phyloP scores from a whole-genome alignment of 1,140 invertebrate species.

The Dreissena polymorpha region DNA sequence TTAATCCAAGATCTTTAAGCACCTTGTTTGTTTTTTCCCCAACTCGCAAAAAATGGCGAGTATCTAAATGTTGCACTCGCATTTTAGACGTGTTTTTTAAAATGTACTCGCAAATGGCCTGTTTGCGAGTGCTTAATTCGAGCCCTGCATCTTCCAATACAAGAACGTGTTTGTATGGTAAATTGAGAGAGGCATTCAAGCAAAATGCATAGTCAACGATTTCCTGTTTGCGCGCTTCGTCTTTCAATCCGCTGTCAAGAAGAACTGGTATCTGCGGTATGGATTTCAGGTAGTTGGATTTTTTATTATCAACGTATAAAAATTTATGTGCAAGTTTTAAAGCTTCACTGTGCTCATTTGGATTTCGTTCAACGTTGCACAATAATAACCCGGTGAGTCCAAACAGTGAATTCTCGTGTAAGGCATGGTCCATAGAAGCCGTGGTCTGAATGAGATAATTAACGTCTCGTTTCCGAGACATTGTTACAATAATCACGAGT shows the following conservation, averaged over 20 bases:
- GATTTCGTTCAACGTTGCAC: slow-evolving; percentile 56
- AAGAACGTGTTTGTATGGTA: slow-evolving; percentile 46
- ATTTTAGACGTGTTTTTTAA: no score
- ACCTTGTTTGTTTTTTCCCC: no score
- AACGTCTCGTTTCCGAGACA: neutral
- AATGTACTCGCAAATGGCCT: no score
- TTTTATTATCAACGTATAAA: slow-evolving; percentile 41
- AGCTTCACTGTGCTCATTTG: slow-evolving; percentile 51
- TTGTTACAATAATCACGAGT: neutral
- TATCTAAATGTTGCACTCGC: no score
- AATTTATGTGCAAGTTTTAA: slow-evolving; percentile 41
- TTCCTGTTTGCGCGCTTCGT: slow-evolving; percentile 34
- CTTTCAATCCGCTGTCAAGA: neutral
- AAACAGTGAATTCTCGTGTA: slow-evolving; percentile 45
- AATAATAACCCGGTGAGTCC: slow-evolving; percentile 39
- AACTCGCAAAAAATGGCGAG: no score
- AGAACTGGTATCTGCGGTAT: neutral
- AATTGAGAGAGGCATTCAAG: slow-evolving; percentile 28
- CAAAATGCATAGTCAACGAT: slow-evolving; percentile 58
- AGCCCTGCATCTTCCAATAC: slow-evolving; percentile 62
- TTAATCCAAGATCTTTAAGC: no score
- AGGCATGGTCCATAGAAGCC: slow-evolving; percentile 29
- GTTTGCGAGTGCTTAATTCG: no score
- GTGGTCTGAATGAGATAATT: slow-evolving; percentile 52
- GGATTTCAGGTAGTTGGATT: slow-evolving; percentile 15